Conservation (phyloP, 2,888 invertebrate species). For the Catocala sponsa region DNA sequence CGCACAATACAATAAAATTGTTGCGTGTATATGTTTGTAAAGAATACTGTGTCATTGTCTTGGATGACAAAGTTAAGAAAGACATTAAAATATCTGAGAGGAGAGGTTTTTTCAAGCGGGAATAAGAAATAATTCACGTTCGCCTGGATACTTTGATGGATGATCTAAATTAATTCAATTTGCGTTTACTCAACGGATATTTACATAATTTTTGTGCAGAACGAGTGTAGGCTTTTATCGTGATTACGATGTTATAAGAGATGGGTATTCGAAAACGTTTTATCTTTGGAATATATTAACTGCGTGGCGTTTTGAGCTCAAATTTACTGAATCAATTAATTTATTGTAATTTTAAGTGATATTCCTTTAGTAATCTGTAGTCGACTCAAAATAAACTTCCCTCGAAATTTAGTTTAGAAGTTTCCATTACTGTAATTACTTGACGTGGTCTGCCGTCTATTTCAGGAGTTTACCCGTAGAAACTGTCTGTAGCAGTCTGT, state of each 20-base stretch:
- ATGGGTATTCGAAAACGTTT: slow-evolving; percentile 12
- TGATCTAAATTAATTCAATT: slow-evolving; percentile 73
- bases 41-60: slow-evolving; percentile 57
- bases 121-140: slow-evolving; percentile 62
- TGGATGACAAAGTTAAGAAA: slow-evolving; percentile 57
- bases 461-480: no score
- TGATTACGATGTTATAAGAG: slow-evolving; percentile 36
- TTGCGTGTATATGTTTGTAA: no score
- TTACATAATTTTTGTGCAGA: slow-evolving; percentile 39
- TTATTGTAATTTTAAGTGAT: neutral
- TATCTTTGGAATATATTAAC: slow-evolving; percentile 11
- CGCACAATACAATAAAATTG: neutral
- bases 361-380: no score
- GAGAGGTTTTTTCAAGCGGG: slow-evolving; percentile 60
- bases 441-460: no score
- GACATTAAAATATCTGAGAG: slow-evolving; percentile 61
- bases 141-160: slow-evolving; percentile 73
- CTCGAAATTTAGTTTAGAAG: no score
- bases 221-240: slow-evolving; percentile 49
- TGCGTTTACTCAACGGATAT: slow-evolving; percentile 56
- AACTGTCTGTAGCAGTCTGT: no score
- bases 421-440: no score
- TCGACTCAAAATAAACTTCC: no score
- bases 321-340: slow-evolving; percentile 7
- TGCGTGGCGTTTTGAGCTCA: slow-evolving; percentile 3